Base-by-base conservation (phyloP, 2,797 vertebrate genomes). In the Melanotaenia maccullochi region DNA sequence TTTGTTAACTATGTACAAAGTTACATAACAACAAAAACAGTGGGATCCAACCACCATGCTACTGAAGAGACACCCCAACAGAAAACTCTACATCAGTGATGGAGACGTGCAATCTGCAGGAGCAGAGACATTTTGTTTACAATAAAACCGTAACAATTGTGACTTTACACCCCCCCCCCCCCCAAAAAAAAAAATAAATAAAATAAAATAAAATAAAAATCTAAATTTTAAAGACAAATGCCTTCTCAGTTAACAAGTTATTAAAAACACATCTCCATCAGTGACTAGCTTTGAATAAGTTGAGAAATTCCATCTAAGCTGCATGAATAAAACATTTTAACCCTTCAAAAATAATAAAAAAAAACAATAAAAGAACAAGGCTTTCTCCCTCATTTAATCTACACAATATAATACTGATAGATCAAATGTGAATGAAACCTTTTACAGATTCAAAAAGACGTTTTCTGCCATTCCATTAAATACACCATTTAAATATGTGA, bases 1-100 rank as follows among this genome's bases (percentile, higher is more conserved):
- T 58, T 84, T 60, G 82, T 70, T 82, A 78, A 69, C 77, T 89
- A 82, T 93, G 68, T 91, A 92, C 88, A 92, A 78, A 85, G 78
- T 75, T 74, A 86, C 75, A 86, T 66, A 85, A 81, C 47, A 72
- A 80, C 18, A 74, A 54, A 25, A 63, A 36, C 36, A 1, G 59
- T 63, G 71, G 74, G 52, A 86, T 75, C n/a, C 18, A 71, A 84
- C 83, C 84, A 80, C 83, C 82, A 85, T 84, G 87, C 87, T 90
- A 86, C 86, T 83, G 71, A 82, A 83, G 84, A 82, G 62, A 84
- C 73, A 35, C 72, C 13, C 38, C 38, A 13, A 40, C 38, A 14
- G 12, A 36, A 13, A 83, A 66, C 24, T 75, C 58, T 32, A 4
- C 6, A 51, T 73, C 61, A 72, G 35, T 22, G 30, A 79, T 68